Evolutionary conservation across 2,113 vertebrate species (phyloP).

Genomic region (Mastomys coucha): DNA sequence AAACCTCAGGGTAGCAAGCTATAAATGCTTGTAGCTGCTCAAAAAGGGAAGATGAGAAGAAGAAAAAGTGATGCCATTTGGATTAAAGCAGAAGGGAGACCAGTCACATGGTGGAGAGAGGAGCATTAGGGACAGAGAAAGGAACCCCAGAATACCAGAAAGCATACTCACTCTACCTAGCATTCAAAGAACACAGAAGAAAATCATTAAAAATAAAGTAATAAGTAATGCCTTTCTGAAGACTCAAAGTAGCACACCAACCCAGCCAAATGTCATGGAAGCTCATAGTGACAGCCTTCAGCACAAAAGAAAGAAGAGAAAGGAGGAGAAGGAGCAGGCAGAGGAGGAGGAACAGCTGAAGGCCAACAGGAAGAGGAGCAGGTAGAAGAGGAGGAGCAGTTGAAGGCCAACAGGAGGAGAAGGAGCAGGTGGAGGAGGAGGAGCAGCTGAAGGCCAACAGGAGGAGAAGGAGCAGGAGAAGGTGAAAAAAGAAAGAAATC

Average conservation of each 20-base stretch:
- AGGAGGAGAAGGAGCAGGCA: background rate
- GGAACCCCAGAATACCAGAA: background rate
- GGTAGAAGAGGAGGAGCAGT: background rate
- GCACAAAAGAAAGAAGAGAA: background rate
- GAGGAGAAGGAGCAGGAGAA: background rate
- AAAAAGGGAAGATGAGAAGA: background rate
- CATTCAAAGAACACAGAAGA: background rate
- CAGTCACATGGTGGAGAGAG: background rate
- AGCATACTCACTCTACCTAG: background rate
- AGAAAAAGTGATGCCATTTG: background rate
- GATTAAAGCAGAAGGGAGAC: background rate
- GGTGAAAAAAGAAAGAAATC: background rate
- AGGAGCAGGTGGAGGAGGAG: background rate
- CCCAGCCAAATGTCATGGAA: background rate
- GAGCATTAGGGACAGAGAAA: background rate
- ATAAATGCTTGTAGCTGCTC: background rate
- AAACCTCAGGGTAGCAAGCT: background rate
- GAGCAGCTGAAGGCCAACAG: background rate
- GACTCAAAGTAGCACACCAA: background rate
- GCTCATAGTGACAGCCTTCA: background rate
- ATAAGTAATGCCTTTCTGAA: background rate
- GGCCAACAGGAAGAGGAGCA: background rate
- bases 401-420: background rate
- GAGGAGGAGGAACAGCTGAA: background rate
- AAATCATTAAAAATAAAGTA: background rate